Percentiles rank a stretch among this genome's conserved stretches.
Evolutionary conservation across 2,113 vertebrate genomes (phyloP).

Genomic region (Pipa parva): DNA sequence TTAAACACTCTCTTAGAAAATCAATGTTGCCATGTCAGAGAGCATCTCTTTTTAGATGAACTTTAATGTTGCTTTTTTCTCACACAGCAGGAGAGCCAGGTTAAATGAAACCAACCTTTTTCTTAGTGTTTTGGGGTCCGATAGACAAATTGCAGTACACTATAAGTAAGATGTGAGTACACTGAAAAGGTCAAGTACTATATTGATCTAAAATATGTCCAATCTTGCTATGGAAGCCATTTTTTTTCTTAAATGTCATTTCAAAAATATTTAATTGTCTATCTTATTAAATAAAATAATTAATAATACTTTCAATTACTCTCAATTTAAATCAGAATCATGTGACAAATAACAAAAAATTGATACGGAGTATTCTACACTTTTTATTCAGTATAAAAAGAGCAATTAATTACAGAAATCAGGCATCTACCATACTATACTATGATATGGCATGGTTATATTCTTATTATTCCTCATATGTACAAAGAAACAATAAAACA

Average conservation of each 20-base stretch:
- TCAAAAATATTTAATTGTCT: conserved; percentile 65
- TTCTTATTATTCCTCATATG: too few species aligned
- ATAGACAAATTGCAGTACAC: conserved; percentile 69
- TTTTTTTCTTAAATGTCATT: conserved; percentile 61
- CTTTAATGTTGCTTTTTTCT: conserved; percentile 65
- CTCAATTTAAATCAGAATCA: too few species aligned
- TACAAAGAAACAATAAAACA: too few species aligned
- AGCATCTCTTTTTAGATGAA: conserved; percentile 64
- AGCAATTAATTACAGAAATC: too few species aligned
- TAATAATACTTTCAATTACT: conserved; percentile 70
- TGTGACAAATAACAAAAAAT: too few species aligned
- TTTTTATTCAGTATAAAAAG: too few species aligned
- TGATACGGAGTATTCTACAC: too few species aligned
- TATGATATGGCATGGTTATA: too few species aligned
- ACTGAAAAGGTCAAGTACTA: conserved; percentile 67
- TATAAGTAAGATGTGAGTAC: conserved; percentile 61
- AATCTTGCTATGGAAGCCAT: conserved; percentile 61
- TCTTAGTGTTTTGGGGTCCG: conserved; percentile 58
- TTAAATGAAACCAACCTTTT: conserved; percentile 60
- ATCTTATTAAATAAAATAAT: conserved; percentile 66
- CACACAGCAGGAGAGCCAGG: conserved; percentile 60
- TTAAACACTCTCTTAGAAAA: conserved; percentile 53
- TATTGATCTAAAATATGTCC: conserved; percentile 71
- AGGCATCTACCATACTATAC: too few species aligned
- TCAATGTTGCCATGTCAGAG: conserved; percentile 55